Base-by-base conservation (phyloP, 2,113 vertebrate species). In the Dinomys branickii region DNA sequence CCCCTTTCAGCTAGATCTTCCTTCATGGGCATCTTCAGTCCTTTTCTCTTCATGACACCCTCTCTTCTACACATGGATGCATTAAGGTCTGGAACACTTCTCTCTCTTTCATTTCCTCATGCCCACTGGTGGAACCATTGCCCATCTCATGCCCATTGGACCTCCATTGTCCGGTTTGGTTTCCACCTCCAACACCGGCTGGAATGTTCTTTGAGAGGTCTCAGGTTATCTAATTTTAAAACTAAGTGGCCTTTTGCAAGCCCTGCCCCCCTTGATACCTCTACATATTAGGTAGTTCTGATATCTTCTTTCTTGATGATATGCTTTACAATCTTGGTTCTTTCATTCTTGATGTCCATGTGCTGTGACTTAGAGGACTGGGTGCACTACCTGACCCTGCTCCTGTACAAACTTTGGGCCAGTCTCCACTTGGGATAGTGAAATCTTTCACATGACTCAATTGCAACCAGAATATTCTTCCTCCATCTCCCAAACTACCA, bases 161-260 rank as follows among this genome's bases (percentile, higher is more conserved):
- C n/a, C n/a, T n/a, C n/a, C 35, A 3, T 59, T 90, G 50, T 28
- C 33, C 30, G 56, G 16, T 26, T 63, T 89, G 19, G 35, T 69
- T 94, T 91, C 56, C 13, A 67, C 26, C 30, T 85, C 61, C 38
- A 63, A 6, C 33, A 20, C 17, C 13, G 24, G 73, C 41, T 89
- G n/a, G 94, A 93, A 44, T 73, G 7, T 50, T 94, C 44, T 38
- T 86, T 85, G 93, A 85, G 67, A 85, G 75, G 82, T 82, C 33
- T 22, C 71, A 41, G 58, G 41, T 75, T 63, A 85, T 33, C 47
- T 80, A 26, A 73, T 61, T 91, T 24, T 86, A 65, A 84, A 50
- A 88, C 20, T 47, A 30, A 85, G 38, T 50, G 28, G 33, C 14
- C 38, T 94, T 88, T 80, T 56, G 67, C 83, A 65, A 69, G 33